These are phyloP conservation scores for Nesospiza acunhae DNA, from an alignment of 2,113 vertebrate species.

Conservation along the genomic window DNA sequence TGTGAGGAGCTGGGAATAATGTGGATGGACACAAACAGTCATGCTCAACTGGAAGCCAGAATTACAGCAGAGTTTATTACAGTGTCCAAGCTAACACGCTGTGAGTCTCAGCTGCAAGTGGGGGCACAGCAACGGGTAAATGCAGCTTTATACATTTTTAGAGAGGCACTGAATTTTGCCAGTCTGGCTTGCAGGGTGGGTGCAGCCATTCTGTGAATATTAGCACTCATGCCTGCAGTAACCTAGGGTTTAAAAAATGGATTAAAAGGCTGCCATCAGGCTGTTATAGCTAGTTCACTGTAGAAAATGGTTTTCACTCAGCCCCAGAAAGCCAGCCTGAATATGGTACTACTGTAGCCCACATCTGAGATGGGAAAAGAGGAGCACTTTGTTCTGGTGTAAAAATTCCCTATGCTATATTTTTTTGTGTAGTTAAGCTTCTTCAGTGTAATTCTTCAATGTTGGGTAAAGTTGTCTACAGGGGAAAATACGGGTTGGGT, in stretches of 20 bases:
- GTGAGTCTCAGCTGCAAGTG: background rate
- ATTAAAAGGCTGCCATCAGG: background rate
- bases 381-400: background rate
- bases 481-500: background rate
- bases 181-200: background rate
- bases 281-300: background rate
- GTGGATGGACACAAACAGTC: background rate
- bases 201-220: background rate
- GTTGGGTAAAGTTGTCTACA: background rate
- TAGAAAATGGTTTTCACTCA: background rate
- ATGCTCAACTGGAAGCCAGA: background rate
- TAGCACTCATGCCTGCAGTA: background rate
- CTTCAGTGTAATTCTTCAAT: background rate
- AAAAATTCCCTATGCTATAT: rapidly evolving
- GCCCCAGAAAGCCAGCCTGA: background rate
- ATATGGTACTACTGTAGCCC: background rate
- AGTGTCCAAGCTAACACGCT: background rate
- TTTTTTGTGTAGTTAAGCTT: background rate
- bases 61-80: background rate
- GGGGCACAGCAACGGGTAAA: background rate
- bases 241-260: background rate
- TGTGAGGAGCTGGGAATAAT: background rate
- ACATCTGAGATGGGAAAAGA: background rate
- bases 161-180: background rate
- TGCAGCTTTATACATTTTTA: background rate